Evolutionary conservation across 2,113 vertebrate genomes (phyloP), one percentile per base, ranked within the genome.

Genomic region (Sprattus sprattus): DNA sequence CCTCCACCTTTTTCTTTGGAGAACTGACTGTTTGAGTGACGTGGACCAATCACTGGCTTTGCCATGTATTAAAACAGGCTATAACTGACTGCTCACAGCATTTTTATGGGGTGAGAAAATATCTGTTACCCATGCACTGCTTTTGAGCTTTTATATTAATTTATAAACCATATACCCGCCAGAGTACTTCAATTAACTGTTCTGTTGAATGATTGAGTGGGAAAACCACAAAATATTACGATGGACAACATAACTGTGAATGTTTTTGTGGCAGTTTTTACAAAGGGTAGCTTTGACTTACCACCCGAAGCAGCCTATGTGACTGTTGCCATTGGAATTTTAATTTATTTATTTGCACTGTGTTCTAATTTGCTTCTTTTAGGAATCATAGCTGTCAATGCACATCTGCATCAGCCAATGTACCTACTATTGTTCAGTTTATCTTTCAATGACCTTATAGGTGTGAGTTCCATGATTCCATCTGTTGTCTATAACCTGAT

Each of bases 311-410:
- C 11, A 39, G 28, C 10, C 28, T 78, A 78, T 78, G 71, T 78
- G 3, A 78, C 71, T 15, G 13, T 88, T 50, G 81, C 83, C 3
- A 80, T 67, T 85, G 89, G 89, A 60, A 8, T 11, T 45, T 45
- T 89, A 4, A 22, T 89, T n/a, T 89, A 88, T 25, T 28, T 88
- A 25, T 89, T 89, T 52, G 57, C 89, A 25, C 81, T 89, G 47
- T 9, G 87, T 9, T 85, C 83, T 64, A 89, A 88, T 75, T 28
- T 49, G 81, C 75, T 13, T 15, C 83, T 89, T 83, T 20, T 88
- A 28, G 52, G 67, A 49, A 49, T 89, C 3, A 78, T 78, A 44
- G 88, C 86, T 52, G 60, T 86, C 39, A 86, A 85, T 2, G 85
- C 85, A 78, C 85, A 64, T 57, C 87, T 88, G 81, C 89, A 89